phyloP scores from a whole-genome alignment of 92 coral and sea anemone genomes.

The Actinostola sp. region DNA sequence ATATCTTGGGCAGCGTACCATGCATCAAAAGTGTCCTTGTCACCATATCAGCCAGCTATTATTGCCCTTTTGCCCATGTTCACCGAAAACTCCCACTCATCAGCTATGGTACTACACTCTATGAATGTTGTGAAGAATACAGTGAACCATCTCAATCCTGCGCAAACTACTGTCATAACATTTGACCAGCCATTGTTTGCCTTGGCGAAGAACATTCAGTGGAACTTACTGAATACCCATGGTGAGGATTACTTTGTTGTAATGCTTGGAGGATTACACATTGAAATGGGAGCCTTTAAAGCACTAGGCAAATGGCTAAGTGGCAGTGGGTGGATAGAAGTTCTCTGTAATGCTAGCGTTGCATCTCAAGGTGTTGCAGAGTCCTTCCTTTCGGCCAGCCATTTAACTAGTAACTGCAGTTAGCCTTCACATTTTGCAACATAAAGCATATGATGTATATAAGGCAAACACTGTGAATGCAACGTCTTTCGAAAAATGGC shows the following conservation, averaged over 20 bases:
- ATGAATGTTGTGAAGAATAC: slow-evolving; percentile 39
- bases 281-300: too few species aligned
- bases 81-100: slow-evolving; percentile 37
- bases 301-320: slow-evolving; percentile 24
- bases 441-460: background rate
- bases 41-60: slow-evolving; percentile 26
- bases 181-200: slow-evolving; percentile 49
- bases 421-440: background rate
- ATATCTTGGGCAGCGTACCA: slow-evolving; percentile 59
- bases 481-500: too few species aligned
- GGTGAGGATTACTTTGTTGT: slow-evolving; percentile 43
- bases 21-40: slow-evolving; percentile 34
- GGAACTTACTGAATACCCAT: slow-evolving; percentile 21
- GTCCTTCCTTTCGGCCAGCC: slow-evolving; percentile 26
- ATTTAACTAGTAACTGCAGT: slow-evolving; percentile 24
- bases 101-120: slow-evolving; percentile 34
- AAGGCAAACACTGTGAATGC: background rate
- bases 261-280: slow-evolving; percentile 20
- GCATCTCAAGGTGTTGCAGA: slow-evolving; percentile 31
- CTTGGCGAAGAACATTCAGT: slow-evolving; percentile 42
- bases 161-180: slow-evolving; percentile 51
- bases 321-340: slow-evolving; percentile 43
- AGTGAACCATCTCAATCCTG: slow-evolving; percentile 54
- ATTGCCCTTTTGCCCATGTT: slow-evolving; percentile 36
- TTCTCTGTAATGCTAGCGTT: slow-evolving; percentile 14